Percentiles rank a stretch among this genome's conserved stretches.
phyloP scores from a whole-genome alignment of 1,140 invertebrate species.

The Helicoverpa armigera region DNA sequence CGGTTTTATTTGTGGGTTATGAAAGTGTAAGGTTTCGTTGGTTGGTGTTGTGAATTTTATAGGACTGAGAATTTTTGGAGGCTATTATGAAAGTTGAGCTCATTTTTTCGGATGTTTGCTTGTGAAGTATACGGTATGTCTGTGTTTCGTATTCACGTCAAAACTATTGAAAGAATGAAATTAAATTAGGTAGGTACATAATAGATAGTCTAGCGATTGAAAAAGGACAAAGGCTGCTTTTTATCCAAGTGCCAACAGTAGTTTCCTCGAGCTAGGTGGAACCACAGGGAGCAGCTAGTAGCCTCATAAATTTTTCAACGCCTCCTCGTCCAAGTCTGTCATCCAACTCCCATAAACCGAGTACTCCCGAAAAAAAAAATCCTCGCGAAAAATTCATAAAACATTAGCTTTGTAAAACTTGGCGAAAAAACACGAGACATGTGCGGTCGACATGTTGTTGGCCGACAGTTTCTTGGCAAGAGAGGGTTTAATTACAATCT shows the following conservation, averaged over 20 bases:
- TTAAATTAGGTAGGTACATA: no score
- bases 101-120: no score
- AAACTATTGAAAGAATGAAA: no score
- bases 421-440: constrained; percentile 30
- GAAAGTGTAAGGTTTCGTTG: background rate
- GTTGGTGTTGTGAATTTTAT: background rate
- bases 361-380: constrained; percentile 11
- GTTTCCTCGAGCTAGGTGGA: no score
- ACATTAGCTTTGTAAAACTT: constrained; percentile 40
- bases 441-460: constrained; percentile 42
- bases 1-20: background rate
- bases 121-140: no score
- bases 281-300: no score
- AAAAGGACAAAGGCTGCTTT: no score
- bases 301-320: no score
- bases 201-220: no score
- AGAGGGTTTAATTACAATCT: constrained; percentile 57
- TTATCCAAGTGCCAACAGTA: no score
- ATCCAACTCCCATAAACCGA: constrained; percentile 10
- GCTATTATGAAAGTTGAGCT: background rate
- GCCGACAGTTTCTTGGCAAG: constrained; percentile 55
- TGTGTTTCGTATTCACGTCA: no score
- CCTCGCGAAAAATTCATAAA: background rate
- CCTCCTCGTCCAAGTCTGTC: no score
- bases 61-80: background rate